These are phyloP conservation scores for Heliconius ismenius DNA, from an alignment of 2,888 invertebrate species.

Conservation along the genomic window DNA sequence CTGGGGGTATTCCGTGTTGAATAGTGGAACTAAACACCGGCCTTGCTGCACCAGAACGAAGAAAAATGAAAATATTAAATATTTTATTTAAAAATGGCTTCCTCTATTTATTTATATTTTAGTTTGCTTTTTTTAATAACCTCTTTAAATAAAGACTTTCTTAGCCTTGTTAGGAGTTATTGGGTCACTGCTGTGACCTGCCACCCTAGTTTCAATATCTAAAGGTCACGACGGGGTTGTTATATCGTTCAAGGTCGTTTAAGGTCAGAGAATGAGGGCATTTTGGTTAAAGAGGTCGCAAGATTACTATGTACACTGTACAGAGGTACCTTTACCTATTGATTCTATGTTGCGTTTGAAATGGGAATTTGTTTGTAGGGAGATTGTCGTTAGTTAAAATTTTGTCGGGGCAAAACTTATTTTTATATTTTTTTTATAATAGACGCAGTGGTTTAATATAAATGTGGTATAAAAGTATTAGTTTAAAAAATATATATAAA, in stretches of 20 bases:
- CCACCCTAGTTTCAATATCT: conserved; percentile 9
- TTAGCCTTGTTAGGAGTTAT: background rate
- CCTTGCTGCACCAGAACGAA: no score
- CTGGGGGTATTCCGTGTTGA: no score
- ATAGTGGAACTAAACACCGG: no score
- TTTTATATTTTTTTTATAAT: background rate
- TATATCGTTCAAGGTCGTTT: conserved; percentile 10
- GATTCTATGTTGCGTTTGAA: background rate
- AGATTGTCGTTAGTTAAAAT: background rate
- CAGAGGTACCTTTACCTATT: background rate
- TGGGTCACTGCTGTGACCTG: conserved; percentile 14
- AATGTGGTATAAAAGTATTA: background rate
- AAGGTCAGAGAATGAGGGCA: conserved; percentile 21
- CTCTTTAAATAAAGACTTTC: background rate
- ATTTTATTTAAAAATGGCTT: no score
- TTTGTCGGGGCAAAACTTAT: background rate
- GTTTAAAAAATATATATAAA: no score
- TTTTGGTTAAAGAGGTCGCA: background rate
- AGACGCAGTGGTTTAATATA: no score
- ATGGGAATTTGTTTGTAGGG: background rate
- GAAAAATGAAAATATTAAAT: no score
- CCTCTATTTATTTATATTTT: no score
- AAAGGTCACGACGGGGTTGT: conserved; percentile 9
- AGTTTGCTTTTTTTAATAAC: no score
- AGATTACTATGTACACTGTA: background rate